Evolutionary conservation across 2,113 vertebrate genomes (phyloP).

Genomic region (Mus musculus): DNA sequence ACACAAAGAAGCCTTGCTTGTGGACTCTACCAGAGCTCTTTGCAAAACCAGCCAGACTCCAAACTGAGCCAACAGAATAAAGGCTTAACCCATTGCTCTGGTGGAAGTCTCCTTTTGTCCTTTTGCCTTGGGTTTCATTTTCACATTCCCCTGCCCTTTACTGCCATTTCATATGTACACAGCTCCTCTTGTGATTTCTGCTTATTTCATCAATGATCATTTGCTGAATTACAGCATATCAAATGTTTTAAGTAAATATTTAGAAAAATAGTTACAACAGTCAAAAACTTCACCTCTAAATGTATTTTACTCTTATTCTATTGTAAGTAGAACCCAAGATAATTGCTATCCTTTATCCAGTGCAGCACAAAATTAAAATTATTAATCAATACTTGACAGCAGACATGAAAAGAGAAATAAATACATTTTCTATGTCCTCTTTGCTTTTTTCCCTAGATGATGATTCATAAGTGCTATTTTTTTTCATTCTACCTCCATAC

Average conservation of each 20-base stretch:
- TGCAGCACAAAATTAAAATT: constrained; percentile 59
- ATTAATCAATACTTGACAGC: constrained; percentile 69
- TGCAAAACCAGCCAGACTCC: background rate
- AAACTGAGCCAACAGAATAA: background rate
- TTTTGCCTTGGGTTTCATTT: background rate
- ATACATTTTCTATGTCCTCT: background rate
- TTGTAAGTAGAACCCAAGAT: constrained; percentile 48
- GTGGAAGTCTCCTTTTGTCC: background rate
- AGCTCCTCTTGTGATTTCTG: background rate
- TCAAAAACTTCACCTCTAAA: constrained; percentile 36
- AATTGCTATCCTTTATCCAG: constrained; percentile 59
- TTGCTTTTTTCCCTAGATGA: background rate
- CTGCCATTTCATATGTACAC: background rate
- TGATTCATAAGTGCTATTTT: background rate
- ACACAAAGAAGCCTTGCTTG: background rate
- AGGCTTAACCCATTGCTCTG: background rate
- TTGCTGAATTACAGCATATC: background rate
- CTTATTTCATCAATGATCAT: background rate
- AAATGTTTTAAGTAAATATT: background rate
- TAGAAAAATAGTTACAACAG: background rate
- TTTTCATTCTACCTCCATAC: background rate
- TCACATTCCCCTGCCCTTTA: background rate
- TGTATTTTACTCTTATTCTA: constrained; percentile 52
- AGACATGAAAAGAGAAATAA: constrained; percentile 48
- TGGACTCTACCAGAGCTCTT: background rate